Evolutionary conservation across 2,888 invertebrate genomes (phyloP).

Genomic region (Anthophora plumipes): DNA sequence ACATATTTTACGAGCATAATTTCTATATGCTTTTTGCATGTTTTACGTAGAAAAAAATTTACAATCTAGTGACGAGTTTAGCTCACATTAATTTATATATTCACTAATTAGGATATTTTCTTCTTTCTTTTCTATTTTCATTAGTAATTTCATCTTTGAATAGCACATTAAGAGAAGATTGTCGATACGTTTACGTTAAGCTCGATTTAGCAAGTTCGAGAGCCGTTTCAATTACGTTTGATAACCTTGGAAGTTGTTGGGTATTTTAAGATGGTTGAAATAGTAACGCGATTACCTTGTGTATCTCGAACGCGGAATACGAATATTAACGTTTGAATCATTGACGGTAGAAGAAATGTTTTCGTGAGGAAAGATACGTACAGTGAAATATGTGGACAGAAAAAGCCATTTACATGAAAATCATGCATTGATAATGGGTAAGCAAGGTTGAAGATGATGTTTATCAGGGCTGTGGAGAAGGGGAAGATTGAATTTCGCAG

Average conservation of each 20-base stretch:
- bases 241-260: slow-evolving; percentile 11
- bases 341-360: slow-evolving; percentile 2
- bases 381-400: slow-evolving; percentile 11
- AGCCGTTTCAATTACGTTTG: neutral
- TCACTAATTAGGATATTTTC: too few relatives aligned
- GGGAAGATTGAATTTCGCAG: neutral
- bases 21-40: too few relatives aligned
- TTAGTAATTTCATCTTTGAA: slow-evolving; percentile 1
- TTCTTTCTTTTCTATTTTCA: neutral
- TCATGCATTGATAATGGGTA: slow-evolving; percentile 6
- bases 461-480: neutral
- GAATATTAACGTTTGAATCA: slow-evolving; percentile 2
- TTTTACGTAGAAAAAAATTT: too few relatives aligned
- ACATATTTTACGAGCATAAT: too few relatives aligned
- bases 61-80: too few relatives aligned
- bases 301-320: slow-evolving; percentile 1
- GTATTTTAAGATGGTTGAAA: neutral
- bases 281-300: neutral
- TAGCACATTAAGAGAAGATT: neutral
- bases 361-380: neutral
- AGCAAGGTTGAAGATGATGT: slow-evolving; percentile 23
- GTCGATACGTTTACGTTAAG: neutral
- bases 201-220: neutral
- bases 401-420: slow-evolving; percentile 29
- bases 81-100: too few relatives aligned